These are phyloP conservation scores for Octodon degus DNA, from an alignment of 2,113 vertebrate genomes.

Conservation along the genomic window DNA sequence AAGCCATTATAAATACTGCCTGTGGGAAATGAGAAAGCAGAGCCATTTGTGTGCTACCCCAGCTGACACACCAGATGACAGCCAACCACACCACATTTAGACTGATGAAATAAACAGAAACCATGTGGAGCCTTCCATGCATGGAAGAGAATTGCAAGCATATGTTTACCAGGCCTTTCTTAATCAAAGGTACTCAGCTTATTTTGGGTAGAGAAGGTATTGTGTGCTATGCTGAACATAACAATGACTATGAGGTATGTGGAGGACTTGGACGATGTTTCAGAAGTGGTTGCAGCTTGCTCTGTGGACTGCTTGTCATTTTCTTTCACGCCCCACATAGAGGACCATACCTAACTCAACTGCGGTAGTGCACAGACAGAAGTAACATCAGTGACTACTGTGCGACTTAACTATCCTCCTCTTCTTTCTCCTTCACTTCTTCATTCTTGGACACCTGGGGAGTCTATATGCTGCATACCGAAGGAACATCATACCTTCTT, in stretches of 20 bases:
- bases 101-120: slow-evolving; percentile 66
- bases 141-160: slow-evolving; percentile 40
- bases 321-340: not conserved
- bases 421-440: not conserved
- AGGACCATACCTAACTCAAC: not conserved
- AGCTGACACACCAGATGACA: slow-evolving; percentile 74
- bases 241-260: not conserved
- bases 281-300: not conserved
- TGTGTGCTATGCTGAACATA: not conserved
- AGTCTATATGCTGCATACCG: not conserved
- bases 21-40: slow-evolving; percentile 68
- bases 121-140: slow-evolving; percentile 11
- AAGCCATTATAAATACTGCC: slow-evolving; percentile 69
- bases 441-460: not conserved
- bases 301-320: not conserved
- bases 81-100: slow-evolving; percentile 65
- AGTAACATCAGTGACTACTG: not conserved
- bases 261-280: not conserved
- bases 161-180: slow-evolving; percentile 60
- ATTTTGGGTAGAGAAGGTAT: not conserved
- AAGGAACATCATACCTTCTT: not conserved
- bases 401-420: not conserved
- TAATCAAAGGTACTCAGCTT: slow-evolving; percentile 40
- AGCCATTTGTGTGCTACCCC: slow-evolving; percentile 57
- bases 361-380: not conserved